phyloP scores from a whole-genome alignment of 2,113 vertebrate genomes.

The Ochotona curzoniae region DNA sequence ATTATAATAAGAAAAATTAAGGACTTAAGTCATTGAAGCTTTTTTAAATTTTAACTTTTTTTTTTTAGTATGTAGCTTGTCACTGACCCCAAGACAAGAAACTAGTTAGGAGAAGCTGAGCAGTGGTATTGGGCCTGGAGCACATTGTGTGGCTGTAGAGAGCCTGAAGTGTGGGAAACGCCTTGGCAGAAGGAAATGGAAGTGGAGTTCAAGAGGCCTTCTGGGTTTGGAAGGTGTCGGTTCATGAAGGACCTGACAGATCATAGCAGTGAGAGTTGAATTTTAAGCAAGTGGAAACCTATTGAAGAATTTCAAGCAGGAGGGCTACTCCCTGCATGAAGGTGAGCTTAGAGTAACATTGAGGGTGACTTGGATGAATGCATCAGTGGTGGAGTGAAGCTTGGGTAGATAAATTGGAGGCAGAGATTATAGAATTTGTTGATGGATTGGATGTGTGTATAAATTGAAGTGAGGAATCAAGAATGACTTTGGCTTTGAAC shows the following conservation, averaged over 20 bases:
- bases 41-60: no score
- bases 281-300: not conserved
- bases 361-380: not conserved
- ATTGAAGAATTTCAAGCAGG: not conserved
- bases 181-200: not conserved
- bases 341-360: no score
- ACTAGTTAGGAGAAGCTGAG: not conserved
- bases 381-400: not conserved
- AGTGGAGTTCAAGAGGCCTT: not conserved
- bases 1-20: not conserved
- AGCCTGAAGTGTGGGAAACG: not conserved
- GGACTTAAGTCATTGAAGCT: not conserved
- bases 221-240: not conserved
- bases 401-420: no score
- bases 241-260: no score
- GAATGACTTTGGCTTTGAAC: not conserved
- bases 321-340: not conserved
- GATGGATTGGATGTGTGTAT: not conserved
- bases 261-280: no score
- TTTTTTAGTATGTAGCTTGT: not conserved
- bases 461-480: not conserved
- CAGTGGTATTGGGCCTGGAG: not conserved
- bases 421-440: not conserved
- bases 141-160: not conserved
- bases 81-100: not conserved